Conservation (phyloP, 1,140 invertebrate species). For the Melitaea cinxia region DNA sequence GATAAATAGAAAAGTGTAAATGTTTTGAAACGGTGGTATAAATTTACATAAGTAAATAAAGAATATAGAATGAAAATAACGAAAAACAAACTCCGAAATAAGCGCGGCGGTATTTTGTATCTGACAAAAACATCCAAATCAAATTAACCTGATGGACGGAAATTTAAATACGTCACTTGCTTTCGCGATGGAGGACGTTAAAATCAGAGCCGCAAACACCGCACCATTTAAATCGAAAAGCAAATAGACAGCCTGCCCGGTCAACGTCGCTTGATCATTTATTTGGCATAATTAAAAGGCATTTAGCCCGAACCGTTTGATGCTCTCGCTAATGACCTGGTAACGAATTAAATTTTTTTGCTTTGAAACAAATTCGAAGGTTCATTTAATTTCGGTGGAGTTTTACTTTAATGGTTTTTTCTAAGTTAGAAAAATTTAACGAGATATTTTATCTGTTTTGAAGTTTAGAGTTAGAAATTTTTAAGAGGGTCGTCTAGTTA, state of each 20-base stretch:
- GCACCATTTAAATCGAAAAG: constrained; percentile 7
- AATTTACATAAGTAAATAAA: constrained; percentile 3
- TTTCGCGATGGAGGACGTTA: constrained; percentile 19
- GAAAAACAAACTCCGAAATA: constrained; percentile 4
- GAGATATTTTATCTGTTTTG: constrained; percentile 1
- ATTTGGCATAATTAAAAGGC: constrained; percentile 42
- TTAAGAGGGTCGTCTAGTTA: background rate
- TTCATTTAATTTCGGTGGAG: background rate
- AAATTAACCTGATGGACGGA: constrained; percentile 12
- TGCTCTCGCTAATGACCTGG: constrained; percentile 7
- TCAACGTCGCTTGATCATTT: constrained; percentile 34
- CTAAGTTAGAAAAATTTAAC: background rate
- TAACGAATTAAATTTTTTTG: constrained; percentile 8
- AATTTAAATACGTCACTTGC: constrained; percentile 17
- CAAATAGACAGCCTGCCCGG: constrained; percentile 8
- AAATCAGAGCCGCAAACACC: constrained; percentile 19
- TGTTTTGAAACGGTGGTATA: background rate
- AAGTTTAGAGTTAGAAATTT: background rate
- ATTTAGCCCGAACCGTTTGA: constrained; percentile 25
- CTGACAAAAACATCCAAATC: constrained; percentile 15
- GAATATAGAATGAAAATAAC: constrained; percentile 3
- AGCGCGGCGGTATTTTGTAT: constrained; percentile 6
- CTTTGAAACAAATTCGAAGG: constrained; percentile 4
- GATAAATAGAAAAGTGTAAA: background rate
- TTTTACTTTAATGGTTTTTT: background rate